Conservation (phyloP, 2,888 invertebrate species). For the Pegoplata infirma region DNA sequence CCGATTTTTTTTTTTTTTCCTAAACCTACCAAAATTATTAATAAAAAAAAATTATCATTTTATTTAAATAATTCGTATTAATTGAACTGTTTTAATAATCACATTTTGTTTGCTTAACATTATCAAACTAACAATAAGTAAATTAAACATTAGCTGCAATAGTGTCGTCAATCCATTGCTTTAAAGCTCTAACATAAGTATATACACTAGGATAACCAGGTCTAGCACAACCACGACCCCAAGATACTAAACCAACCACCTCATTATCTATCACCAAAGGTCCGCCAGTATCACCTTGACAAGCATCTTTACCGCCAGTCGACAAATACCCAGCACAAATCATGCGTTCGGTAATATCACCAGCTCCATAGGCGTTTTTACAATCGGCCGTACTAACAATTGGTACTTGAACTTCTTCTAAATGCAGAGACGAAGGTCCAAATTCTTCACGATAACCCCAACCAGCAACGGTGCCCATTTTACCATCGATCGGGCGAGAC, state of each 20-base stretch:
- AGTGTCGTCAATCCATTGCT: slow-evolving; percentile 72
- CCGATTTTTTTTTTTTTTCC: too few species aligned
- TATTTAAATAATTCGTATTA: too few species aligned
- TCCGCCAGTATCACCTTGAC: slow-evolving; percentile 77
- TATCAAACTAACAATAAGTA: too few species aligned
- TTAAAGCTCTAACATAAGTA: slow-evolving; percentile 73
- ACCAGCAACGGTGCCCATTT: slow-evolving; percentile 68
- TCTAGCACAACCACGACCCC: slow-evolving; percentile 79
- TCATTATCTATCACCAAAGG: slow-evolving; percentile 71
- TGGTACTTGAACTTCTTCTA: slow-evolving; percentile 78
- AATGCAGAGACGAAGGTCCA: slow-evolving; percentile 66
- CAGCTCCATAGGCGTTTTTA: slow-evolving; percentile 65
- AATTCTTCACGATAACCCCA: slow-evolving; percentile 73
- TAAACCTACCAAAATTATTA: too few species aligned
- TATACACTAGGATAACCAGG: slow-evolving; percentile 78
- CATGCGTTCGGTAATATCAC: slow-evolving; percentile 69
- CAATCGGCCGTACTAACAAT: slow-evolving; percentile 69
- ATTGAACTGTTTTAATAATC: too few species aligned
- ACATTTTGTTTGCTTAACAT: too few species aligned
- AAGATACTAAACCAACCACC: slow-evolving; percentile 78
- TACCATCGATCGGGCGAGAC: slow-evolving; percentile 67
- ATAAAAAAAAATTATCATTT: too few species aligned
- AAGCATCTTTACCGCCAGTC: slow-evolving; percentile 72
- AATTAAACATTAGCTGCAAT: slow-evolving; percentile 62
- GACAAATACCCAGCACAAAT: slow-evolving; percentile 71